These are phyloP conservation scores for Drosophila anomalata DNA, from an alignment of 2,888 invertebrate genomes.

Conservation along the genomic window DNA sequence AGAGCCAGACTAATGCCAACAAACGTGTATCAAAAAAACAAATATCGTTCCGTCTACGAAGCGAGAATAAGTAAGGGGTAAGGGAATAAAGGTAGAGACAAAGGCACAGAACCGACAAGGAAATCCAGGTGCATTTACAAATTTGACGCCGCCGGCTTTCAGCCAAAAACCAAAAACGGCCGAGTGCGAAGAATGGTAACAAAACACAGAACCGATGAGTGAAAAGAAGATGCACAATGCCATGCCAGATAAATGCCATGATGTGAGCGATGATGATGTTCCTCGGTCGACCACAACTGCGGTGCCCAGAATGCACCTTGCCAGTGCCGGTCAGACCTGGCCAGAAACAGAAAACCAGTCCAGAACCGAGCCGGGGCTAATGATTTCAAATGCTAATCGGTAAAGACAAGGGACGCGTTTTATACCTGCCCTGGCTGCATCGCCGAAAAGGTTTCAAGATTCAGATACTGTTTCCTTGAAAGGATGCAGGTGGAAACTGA, in stretches of 20 bases:
- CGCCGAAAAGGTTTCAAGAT: conserved; percentile 34
- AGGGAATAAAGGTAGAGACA: conserved; percentile 54
- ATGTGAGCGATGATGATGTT: conserved; percentile 52
- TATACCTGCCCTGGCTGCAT: conserved; percentile 43
- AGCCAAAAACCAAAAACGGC: conserved; percentile 63
- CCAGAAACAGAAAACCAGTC: conserved; percentile 23
- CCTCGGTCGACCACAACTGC: conserved; percentile 68
- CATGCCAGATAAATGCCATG: conserved; percentile 70
- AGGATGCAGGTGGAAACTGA: conserved; percentile 83
- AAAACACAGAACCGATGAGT: conserved; percentile 31
- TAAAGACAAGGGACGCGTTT: conserved; percentile 39
- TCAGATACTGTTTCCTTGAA: conserved; percentile 65
- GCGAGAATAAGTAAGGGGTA: neutral
- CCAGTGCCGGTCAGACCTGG: conserved; percentile 26
- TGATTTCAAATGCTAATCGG: conserved; percentile 82
- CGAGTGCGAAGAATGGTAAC: conserved; percentile 55
- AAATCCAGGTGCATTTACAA: conserved; percentile 80
- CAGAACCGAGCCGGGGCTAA: conserved; percentile 59
- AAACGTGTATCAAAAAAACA: conserved; percentile 57
- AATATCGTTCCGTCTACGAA: conserved; percentile 56
- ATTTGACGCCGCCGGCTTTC: conserved; percentile 77
- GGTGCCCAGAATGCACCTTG: conserved; percentile 81
- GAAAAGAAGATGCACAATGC: conserved; percentile 72
- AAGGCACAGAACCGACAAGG: conserved; percentile 53
- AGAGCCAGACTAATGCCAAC: conserved; percentile 62